These are phyloP conservation scores for Sialis fuliginosa DNA, from an alignment of 2,888 invertebrate genomes.

Conservation along the genomic window DNA sequence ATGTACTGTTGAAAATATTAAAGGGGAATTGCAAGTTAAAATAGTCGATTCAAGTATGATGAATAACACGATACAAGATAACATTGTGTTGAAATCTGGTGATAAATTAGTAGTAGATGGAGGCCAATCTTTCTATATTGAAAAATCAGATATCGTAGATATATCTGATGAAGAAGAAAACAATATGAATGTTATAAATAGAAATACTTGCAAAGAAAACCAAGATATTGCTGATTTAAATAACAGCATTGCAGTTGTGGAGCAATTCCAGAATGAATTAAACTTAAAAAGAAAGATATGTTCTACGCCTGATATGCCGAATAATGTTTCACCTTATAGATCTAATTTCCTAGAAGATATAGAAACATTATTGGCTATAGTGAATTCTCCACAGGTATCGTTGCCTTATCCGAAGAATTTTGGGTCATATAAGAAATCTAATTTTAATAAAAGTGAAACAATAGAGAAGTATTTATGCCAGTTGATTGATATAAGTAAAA, in stretches of 20 bases:
- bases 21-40: slow-evolving; percentile 21
- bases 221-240: slow-evolving; percentile 3
- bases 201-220: not conserved
- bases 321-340: slow-evolving; percentile 26
- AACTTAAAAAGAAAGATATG: slow-evolving; percentile 26
- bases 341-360: slow-evolving; percentile 33
- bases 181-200: not conserved
- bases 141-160: not conserved
- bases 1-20: slow-evolving; percentile 29
- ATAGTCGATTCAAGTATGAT: slow-evolving; percentile 13
- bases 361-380: slow-evolving; percentile 26
- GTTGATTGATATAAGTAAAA: not conserved
- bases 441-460: not conserved
- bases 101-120: slow-evolving; percentile 38
- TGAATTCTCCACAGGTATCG: slow-evolving; percentile 8
- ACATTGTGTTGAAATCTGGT: slow-evolving; percentile 28
- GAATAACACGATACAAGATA: slow-evolving; percentile 26
- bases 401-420: not conserved
- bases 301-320: slow-evolving; percentile 20
- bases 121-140: slow-evolving; percentile 29
- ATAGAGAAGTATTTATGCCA: slow-evolving; percentile 1
- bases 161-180: not conserved
- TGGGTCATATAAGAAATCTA: slow-evolving; percentile 1
- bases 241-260: slow-evolving; percentile 2
- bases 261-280: slow-evolving; percentile 20